Evolutionary conservation across 2,113 vertebrate genomes (phyloP).

Genomic region (Meriones unguiculatus): DNA sequence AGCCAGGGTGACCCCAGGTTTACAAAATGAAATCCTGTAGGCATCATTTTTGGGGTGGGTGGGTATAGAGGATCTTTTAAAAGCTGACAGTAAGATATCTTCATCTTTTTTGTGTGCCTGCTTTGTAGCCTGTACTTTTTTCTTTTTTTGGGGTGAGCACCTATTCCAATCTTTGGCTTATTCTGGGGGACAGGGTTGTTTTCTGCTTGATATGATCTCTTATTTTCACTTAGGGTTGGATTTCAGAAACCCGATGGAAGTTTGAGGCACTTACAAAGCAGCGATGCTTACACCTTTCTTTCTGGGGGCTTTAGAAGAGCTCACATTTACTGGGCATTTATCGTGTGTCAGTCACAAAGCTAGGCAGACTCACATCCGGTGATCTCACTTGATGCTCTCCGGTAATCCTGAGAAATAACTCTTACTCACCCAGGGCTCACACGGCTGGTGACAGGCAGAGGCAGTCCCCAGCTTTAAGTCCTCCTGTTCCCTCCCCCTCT

Average conservation of each 20-base stretch:
- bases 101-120: background rate
- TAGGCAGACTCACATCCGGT: constrained; percentile 10
- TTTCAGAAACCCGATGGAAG: constrained; percentile 33
- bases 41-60: background rate
- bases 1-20: background rate
- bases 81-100: background rate
- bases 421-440: background rate
- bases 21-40: background rate
- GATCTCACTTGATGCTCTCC: constrained; percentile 35
- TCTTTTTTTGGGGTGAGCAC: background rate
- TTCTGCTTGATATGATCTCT: background rate
- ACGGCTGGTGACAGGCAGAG: background rate
- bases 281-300: background rate
- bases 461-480: background rate
- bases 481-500: background rate
- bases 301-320: background rate
- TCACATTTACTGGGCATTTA: constrained; percentile 36
- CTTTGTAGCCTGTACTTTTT: background rate
- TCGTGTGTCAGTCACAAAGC: constrained; percentile 33
- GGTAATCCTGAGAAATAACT: constrained; percentile 15
- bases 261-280: background rate
- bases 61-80: background rate
- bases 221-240: constrained; percentile 12
- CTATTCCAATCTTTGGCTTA: background rate
- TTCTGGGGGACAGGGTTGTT: background rate